Conservation (phyloP, 2,113 vertebrate genomes). For the Opisthocomus hoazin region DNA sequence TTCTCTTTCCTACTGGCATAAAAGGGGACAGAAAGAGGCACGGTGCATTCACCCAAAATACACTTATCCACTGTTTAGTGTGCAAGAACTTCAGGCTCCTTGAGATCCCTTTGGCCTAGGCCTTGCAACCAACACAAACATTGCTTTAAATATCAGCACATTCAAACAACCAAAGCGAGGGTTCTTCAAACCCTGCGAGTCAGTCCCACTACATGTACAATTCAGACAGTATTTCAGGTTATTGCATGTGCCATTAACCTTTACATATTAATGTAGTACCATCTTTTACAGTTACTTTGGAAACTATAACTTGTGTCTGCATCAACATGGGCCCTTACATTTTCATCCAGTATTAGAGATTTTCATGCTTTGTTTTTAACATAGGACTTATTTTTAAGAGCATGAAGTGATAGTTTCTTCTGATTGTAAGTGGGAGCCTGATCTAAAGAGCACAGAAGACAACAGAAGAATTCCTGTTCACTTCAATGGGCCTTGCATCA, state of each 20-base stretch:
- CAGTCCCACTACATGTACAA: background rate
- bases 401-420: background rate
- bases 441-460: background rate
- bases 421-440: background rate
- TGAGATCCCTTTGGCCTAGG: background rate
- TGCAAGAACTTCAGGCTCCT: background rate
- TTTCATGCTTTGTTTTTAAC: background rate
- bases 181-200: background rate
- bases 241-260: background rate
- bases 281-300: background rate
- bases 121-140: background rate
- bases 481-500: background rate
- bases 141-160: background rate
- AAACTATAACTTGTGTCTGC: background rate
- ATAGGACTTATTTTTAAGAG: background rate
- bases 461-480: background rate
- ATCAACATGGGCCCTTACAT: background rate
- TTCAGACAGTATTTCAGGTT: background rate
- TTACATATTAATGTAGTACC: background rate
- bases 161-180: background rate
- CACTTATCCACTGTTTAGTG: background rate
- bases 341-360: background rate
- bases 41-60: background rate
- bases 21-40: background rate
- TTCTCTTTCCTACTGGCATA: background rate